Percentiles rank a stretch among this genome's conserved stretches.
Conservation (phyloP, 2,888 invertebrate genomes). For the Drosophila mercatorum region DNA sequence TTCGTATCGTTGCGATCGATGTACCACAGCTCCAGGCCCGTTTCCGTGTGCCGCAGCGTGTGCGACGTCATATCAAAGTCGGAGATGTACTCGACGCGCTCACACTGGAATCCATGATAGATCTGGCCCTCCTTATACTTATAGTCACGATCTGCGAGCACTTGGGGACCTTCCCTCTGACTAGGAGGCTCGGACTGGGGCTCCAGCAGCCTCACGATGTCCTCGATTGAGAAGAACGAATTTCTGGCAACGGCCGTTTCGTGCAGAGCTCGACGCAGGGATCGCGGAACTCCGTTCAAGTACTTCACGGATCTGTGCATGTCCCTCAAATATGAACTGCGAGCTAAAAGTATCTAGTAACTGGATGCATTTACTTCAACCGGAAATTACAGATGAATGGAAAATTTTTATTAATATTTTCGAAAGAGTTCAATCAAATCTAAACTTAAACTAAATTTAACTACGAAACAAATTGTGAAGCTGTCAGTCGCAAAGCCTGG, state of each 20-base stretch:
- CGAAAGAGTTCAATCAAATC: background rate
- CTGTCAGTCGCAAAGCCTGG: background rate
- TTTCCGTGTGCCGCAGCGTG: constrained; percentile 90
- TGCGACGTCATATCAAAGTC: constrained; percentile 93
- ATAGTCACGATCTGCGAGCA: constrained; percentile 30
- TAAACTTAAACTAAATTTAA: background rate
- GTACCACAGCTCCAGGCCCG: constrained; percentile 94
- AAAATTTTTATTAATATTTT: background rate
- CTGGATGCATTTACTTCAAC: background rate
- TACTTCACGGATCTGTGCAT: constrained; percentile 17
- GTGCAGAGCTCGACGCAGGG: background rate
- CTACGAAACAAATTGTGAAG: background rate
- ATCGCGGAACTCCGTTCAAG: background rate
- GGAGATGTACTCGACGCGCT: constrained; percentile 88
- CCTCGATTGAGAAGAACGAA: background rate
- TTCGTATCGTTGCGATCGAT: constrained; percentile 94
- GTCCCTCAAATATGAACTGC: background rate
- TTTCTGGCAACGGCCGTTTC: background rate
- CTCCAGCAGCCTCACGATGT: constrained; percentile 1
- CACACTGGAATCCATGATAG: constrained; percentile 89
- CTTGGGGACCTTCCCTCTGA: constrained; percentile 17
- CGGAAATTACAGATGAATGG: background rate
- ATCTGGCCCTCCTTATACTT: constrained; percentile 77
- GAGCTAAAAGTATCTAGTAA: background rate
- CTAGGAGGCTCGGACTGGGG: background rate